Evolutionary conservation across 2,113 vertebrate genomes (phyloP).

Genomic region (Prunella himalayana): DNA sequence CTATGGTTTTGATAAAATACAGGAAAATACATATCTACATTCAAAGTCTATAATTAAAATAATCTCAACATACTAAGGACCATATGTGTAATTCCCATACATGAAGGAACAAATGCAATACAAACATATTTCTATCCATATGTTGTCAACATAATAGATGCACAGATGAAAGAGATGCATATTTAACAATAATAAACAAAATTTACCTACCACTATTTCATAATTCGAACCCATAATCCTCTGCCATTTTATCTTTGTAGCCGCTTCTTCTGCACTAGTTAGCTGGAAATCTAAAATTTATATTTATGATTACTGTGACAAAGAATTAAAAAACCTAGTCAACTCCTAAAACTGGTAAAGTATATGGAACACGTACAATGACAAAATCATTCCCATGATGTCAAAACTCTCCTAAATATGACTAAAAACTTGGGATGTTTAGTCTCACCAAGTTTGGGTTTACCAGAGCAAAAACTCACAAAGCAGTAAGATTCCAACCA

Average conservation of each 20-base stretch:
- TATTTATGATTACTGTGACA: conserved; percentile 1
- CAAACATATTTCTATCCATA: neutral
- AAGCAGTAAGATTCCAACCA: neutral
- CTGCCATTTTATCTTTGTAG: conserved; percentile 82
- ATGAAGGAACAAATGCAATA: neutral
- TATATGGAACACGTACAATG: neutral
- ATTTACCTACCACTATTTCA: conserved; percentile 86
- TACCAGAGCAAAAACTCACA: neutral
- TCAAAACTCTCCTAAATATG: neutral
- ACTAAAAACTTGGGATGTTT: neutral
- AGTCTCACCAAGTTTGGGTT: neutral
- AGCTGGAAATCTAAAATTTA: conserved; percentile 56
- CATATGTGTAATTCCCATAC: neutral
- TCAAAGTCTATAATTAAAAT: neutral
- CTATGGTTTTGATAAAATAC: neutral
- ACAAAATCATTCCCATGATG: neutral
- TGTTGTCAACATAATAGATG: neutral
- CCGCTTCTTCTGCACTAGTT: conserved; percentile 38
- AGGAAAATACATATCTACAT: neutral
- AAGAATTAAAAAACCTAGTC: neutral
- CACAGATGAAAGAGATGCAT: neutral
- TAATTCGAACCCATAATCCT: conserved; percentile 83
- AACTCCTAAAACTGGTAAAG: neutral
- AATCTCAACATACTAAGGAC: neutral
- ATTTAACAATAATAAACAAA: neutral